Evolutionary conservation across 1,140 invertebrate species (phyloP).

Genomic region (Teleogryllus occipitalis): DNA sequence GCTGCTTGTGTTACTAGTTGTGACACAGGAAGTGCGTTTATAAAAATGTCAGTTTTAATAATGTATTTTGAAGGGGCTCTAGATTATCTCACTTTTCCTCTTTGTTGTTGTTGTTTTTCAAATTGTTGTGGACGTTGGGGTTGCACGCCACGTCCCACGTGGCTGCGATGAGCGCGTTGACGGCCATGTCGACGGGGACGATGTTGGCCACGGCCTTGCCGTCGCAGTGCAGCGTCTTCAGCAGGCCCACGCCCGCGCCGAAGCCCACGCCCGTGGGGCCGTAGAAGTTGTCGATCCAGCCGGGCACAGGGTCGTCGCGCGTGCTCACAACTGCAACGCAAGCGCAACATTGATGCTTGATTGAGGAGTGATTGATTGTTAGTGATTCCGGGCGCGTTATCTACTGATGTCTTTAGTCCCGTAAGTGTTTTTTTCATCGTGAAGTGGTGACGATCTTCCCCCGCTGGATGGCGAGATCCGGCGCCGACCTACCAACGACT

Average conservation of each 20-base stretch:
- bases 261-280: slow-evolving; percentile 55
- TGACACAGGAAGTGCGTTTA: too few species aligned
- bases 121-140: neutral
- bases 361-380: too few species aligned
- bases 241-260: slow-evolving; percentile 51
- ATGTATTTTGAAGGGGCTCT: too few species aligned
- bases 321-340: slow-evolving; percentile 34
- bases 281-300: slow-evolving; percentile 74
- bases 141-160: slow-evolving; percentile 55
- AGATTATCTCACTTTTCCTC: neutral
- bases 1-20: too few species aligned
- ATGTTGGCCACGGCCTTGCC: slow-evolving; percentile 53
- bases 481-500: too few species aligned
- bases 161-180: slow-evolving; percentile 64
- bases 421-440: too few species aligned
- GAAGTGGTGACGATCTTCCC: too few species aligned
- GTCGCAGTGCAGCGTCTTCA: slow-evolving; percentile 51
- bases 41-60: too few species aligned
- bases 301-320: slow-evolving; percentile 37
- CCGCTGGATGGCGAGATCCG: too few species aligned
- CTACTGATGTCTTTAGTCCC: too few species aligned
- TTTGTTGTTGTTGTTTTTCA: neutral
- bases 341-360: too few species aligned
- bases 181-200: slow-evolving; percentile 68
- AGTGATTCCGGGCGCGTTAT: too few species aligned